Percentiles rank a stretch among this genome's conserved stretches.
These are phyloP conservation scores for Solenopsis invicta DNA, from an alignment of 1,140 invertebrate species.

Conservation along the genomic window DNA sequence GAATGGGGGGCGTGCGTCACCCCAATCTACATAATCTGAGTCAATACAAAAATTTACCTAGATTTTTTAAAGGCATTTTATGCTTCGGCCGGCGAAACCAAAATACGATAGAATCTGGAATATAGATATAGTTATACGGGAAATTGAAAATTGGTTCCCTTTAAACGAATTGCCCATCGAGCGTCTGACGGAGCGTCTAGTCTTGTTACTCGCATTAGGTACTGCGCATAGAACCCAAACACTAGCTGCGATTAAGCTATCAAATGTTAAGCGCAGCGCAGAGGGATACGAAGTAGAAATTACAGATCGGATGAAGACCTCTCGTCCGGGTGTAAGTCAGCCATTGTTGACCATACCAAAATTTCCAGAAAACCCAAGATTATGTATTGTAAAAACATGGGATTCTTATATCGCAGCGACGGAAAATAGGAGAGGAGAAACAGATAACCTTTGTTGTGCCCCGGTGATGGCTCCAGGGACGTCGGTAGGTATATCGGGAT, in stretches of 20 bases:
- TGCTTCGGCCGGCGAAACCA: neutral
- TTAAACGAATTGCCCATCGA: neutral
- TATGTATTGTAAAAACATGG: neutral
- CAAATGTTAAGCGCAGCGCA: neutral
- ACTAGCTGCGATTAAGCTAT: neutral
- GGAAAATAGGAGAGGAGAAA: neutral
- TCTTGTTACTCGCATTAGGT: neutral
- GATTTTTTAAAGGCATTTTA: neutral
- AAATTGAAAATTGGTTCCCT: neutral
- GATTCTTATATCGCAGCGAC: neutral
- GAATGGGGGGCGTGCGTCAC: neutral
- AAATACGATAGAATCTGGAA: neutral
- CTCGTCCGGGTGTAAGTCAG: neutral
- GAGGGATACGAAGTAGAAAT: neutral
- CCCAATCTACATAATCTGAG: neutral
- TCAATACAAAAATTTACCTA: neutral
- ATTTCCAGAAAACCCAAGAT: neutral
- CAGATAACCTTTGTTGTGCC: too few relatives aligned
- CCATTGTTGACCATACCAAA: neutral
- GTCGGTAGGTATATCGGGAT: too few relatives aligned
- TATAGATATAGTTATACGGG: neutral
- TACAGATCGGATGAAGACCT: neutral
- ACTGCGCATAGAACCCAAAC: neutral
- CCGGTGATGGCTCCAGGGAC: too few relatives aligned
- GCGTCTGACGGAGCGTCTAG: neutral